A percentile compares a stretch with the other conserved stretches of the same genome.
phyloP scores from a whole-genome alignment of 2,113 vertebrate species.

The Misgurnus anguillicaudatus region DNA sequence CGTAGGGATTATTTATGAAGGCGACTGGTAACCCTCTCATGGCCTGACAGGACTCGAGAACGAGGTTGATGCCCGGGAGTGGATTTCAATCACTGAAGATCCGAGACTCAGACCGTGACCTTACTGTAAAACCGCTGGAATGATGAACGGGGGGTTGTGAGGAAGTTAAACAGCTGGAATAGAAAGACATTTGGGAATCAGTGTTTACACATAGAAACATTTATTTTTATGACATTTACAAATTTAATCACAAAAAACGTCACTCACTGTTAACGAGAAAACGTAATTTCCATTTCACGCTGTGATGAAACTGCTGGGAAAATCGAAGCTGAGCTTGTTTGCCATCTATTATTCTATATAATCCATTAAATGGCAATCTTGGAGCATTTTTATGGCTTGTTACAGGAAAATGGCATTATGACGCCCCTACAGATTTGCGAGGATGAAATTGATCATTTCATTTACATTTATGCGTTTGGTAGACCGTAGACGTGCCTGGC shows the following conservation, averaged over 20 bases:
- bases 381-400: background rate
- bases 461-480: too few species aligned
- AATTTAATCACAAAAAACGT: background rate
- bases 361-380: background rate
- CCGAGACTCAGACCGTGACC: constrained; percentile 9
- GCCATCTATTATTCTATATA: background rate
- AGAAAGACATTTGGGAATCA: too few species aligned
- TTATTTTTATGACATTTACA: background rate
- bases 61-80: background rate
- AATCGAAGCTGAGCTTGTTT: background rate
- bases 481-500: too few species aligned
- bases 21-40: background rate
- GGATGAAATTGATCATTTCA: too few species aligned
- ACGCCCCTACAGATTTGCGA: background rate
- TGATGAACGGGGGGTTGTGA: background rate
- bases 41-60: background rate
- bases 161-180: background rate
- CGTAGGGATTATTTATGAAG: constrained; percentile 27
- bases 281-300: background rate
- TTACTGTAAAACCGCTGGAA: constrained; percentile 16
- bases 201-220: background rate
- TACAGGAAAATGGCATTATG: background rate
- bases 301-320: background rate
- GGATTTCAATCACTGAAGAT: constrained; percentile 36
- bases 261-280: background rate